Evolutionary conservation across 2,797 vertebrate species (phyloP).

Genomic region (Sebastes taczanowskii): DNA sequence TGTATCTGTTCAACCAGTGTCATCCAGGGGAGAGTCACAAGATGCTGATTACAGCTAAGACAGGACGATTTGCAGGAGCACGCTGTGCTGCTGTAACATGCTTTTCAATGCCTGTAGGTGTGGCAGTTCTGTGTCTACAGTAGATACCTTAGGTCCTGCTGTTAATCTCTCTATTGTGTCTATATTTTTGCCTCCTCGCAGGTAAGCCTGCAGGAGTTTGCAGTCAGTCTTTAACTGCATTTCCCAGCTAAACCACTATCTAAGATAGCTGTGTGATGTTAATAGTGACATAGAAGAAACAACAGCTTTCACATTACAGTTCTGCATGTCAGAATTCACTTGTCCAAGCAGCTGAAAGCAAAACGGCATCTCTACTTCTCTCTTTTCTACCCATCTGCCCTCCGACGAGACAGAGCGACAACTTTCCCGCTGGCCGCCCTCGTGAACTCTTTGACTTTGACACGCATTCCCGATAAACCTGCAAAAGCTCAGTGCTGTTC

Average conservation of each 20-base stretch:
- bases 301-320: not conserved
- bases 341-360: not conserved
- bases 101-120: not conserved
- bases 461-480: constrained; percentile 11
- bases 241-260: not conserved
- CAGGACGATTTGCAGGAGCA: constrained; percentile 6
- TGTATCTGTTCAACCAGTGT: not conserved
- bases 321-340: not conserved
- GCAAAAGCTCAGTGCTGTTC: not conserved
- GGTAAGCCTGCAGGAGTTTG: not conserved
- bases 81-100: not conserved
- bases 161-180: not conserved
- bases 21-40: not conserved
- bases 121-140: constrained; percentile 5
- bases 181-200: not conserved
- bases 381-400: not conserved
- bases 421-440: not conserved
- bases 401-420: not conserved
- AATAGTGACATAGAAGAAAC: too few species aligned
- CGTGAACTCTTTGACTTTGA: not conserved
- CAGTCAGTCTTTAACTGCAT: not conserved
- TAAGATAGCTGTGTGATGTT: too few species aligned
- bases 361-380: not conserved
- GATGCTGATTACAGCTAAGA: constrained; percentile 8
- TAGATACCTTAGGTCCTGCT: not conserved